phyloP scores from a whole-genome alignment of 2,797 vertebrate species.

The Pseudomugil tenellus region DNA sequence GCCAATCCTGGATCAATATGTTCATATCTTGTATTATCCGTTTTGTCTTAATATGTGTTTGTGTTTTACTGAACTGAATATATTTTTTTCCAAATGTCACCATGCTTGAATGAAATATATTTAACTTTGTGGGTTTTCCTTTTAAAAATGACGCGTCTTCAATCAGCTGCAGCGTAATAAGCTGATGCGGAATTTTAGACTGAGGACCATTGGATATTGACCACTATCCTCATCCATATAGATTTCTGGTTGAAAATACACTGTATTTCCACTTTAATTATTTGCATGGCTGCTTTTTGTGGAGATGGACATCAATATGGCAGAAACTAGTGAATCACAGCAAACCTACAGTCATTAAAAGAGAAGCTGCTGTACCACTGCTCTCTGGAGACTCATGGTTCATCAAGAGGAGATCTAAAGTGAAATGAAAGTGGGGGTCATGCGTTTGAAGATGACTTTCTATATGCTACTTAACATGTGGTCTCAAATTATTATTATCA shows the following conservation, averaged over 20 bases:
- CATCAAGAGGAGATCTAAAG: not conserved
- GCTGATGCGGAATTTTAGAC: conserved; percentile 58
- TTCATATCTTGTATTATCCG: too few relatives aligned
- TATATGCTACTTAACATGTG: not conserved
- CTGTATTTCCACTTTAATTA: conserved; percentile 76
- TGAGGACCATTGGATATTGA: conserved; percentile 64
- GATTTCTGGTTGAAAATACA: conserved; percentile 69
- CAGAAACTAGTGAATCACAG: conserved; percentile 41
- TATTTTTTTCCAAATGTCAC: not conserved
- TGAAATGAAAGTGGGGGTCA: not conserved
- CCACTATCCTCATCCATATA: conserved; percentile 57
- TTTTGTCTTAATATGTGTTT: not conserved
- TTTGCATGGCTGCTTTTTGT: conserved; percentile 73
- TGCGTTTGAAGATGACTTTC: conserved; percentile 6
- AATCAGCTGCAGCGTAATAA: conserved; percentile 22
- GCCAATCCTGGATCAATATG: too few relatives aligned
- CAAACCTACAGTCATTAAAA: conserved; percentile 30
- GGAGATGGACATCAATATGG: conserved; percentile 63
- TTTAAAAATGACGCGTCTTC: conserved; percentile 2
- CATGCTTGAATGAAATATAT: not conserved
- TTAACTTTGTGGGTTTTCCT: not conserved
- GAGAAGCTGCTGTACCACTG: conserved; percentile 6
- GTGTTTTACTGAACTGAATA: not conserved
- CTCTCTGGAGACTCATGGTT: conserved; percentile 15
- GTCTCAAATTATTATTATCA: not conserved